Base-by-base conservation (phyloP, 2,113 vertebrate species). In the Amblyornis subalaris region DNA sequence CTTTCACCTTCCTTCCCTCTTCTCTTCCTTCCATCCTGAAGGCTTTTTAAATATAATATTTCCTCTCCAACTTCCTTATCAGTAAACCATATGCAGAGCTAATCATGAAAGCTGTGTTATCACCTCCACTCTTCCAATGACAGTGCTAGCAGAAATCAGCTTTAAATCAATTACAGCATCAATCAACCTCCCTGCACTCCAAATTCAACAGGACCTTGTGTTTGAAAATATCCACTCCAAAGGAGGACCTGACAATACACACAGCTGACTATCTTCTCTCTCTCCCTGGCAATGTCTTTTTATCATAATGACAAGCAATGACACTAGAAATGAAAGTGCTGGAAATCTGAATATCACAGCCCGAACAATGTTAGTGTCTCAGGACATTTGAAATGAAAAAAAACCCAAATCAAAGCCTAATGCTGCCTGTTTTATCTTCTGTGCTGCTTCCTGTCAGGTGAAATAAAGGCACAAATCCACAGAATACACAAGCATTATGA, bases 111-210 rank as follows among this genome's bases (percentile, higher is more conserved):
- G 80, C 70, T 75, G 23, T 35, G 70, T 62, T 96, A 87, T 75
- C 89, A 92, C 84, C 89, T 67, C 38, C 4, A 0, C 35, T 80
- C 50, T 47, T 25, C 42, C 78, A 88, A 45, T 54, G 47, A 86
- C 77, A 78, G 78, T 14, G 83, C 64, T 90, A 85, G 89, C n/a
- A 72, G 73, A 94, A 85, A 74, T 90, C 85, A 90, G 82, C 89
- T 95, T 96, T 84, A 88, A 79, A 96, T 94, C 90, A 90, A 50
- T 85, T 86, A 77, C 54, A 76, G 28, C 89, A 93, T 91, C 92
- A 92, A 92, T 87, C 94, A 95, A 60, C 58, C 71, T 44, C 73
- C 5, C 1, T 53, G 62, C 44, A 58, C 67, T 93, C 86, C 64
- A 72, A 61, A 86, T 61, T 91, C 75, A 86, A 71, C 79, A 86